These are phyloP conservation scores for Thamnophis sirtalis DNA, from an alignment of 2,113 vertebrate species.

Conservation along the genomic window DNA sequence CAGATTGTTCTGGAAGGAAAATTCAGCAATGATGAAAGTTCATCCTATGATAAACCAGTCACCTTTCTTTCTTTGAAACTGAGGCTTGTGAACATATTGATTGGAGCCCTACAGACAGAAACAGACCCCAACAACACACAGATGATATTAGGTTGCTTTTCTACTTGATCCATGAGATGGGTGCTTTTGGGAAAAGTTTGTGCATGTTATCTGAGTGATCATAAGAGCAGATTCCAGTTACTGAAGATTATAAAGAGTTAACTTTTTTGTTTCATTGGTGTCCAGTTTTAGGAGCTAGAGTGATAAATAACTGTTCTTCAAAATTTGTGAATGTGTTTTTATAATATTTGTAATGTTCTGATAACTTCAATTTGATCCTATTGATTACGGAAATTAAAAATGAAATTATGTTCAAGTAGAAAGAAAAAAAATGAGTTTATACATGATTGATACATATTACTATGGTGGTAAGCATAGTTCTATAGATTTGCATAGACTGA, in stretches of 20 bases:
- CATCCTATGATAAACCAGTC: conserved; percentile 85
- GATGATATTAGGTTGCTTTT: conserved; percentile 87
- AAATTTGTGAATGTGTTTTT: not conserved
- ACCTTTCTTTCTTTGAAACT: conserved; percentile 92
- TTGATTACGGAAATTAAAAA: not conserved
- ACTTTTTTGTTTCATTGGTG: not conserved
- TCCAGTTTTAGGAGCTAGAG: not conserved
- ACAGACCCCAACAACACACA: conserved; percentile 95
- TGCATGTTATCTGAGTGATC: not conserved
- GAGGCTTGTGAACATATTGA: conserved; percentile 91
- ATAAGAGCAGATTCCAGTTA: not conserved
- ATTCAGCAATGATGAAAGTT: conserved; percentile 89
- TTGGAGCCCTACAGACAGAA: conserved; percentile 93
- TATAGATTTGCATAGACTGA: not conserved
- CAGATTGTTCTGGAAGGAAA: conserved; percentile 94
- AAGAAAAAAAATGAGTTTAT: not conserved
- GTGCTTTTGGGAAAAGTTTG: not conserved
- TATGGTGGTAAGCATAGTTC: not conserved
- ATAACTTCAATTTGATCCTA: not conserved
- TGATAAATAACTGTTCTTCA: not conserved
- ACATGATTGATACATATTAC: not conserved
- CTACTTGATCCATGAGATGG: not conserved
- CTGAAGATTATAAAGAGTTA: not conserved
- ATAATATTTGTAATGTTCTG: not conserved
- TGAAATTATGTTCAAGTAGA: not conserved